Base-by-base conservation (phyloP, 2,797 vertebrate genomes). In the Catharus ustulatus region DNA sequence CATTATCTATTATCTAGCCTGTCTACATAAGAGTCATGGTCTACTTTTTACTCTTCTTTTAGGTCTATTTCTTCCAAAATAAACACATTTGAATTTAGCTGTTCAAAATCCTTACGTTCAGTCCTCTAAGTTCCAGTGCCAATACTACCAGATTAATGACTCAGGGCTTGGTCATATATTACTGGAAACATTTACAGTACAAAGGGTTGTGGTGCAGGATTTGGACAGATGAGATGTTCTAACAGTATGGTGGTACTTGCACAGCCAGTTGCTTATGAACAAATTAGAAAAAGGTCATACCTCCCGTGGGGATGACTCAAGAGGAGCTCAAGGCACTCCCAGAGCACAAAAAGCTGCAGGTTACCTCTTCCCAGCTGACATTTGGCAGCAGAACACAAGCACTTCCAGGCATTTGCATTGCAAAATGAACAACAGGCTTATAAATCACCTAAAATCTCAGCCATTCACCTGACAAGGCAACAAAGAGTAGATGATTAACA, bases 381-480 rank as follows among this genome's bases (percentile, higher is more conserved):
- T 87, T 64, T 88, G 76, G 83, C 74, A 88, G n/a, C 34, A 72
- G 34, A 76, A 10, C 63, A 69, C 74, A 13, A 15, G n/a, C 51
- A 58, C 29, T 90, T 92, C 62, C 84, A 93, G 67, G 64, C 51
- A 95, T 92, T 86, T 94, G 86, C 74, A 79, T 78, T 93, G 80
- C 62, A 72, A 78, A 94, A 24, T 40, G 66, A 94, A 81, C 73
- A 90, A 84, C 73, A 68, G 66, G 36, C 58, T 29, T 34, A 86
- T 88, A 90, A 95, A 92, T 94, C 77, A 90, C 57, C 34, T 58
- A 36, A 90, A 81, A 84, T 58, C 86, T 94, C 69, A 93, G 80
- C 43, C 1, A 0, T 87, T 84, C 74, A 68, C 77, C 40, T 90
- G 73, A 86, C 74, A 78, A 8, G 17, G 51, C 24, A 81, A 82